Conservation (phyloP, 2,888 invertebrate species). For the Hoplodrina ambigua region DNA sequence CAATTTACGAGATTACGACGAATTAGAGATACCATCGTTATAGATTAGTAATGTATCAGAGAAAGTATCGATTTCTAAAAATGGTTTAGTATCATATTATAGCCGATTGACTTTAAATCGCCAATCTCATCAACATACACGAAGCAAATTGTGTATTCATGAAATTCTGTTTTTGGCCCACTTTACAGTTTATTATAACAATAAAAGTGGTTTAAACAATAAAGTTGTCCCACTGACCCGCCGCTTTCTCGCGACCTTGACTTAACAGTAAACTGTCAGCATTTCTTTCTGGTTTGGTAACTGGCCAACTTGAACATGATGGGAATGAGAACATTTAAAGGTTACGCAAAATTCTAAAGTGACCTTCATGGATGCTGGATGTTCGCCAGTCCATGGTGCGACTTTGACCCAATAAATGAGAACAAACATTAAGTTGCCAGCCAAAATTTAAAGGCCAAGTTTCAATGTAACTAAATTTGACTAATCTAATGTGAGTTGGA, state of each 20-base stretch:
- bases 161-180: slow-evolving; percentile 52
- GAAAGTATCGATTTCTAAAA: slow-evolving; percentile 12
- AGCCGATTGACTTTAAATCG: slow-evolving; percentile 25
- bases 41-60: not conserved
- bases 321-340: slow-evolving; percentile 54
- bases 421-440: slow-evolving; percentile 48
- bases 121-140: slow-evolving; percentile 35
- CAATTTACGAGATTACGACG: too few species aligned
- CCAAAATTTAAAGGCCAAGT: slow-evolving; percentile 49
- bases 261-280: slow-evolving; percentile 54
- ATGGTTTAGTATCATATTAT: not conserved
- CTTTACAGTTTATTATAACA: slow-evolving; percentile 50
- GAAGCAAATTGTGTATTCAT: slow-evolving; percentile 48
- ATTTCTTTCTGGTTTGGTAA: slow-evolving; percentile 66
- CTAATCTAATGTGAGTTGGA: slow-evolving; percentile 8
- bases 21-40: not conserved
- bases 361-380: slow-evolving; percentile 70
- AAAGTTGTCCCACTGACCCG: slow-evolving; percentile 61
- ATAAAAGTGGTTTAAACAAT: slow-evolving; percentile 56
- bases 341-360: slow-evolving; percentile 58
- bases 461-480: slow-evolving; percentile 21
- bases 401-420: slow-evolving; percentile 69
- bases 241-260: slow-evolving; percentile 69
- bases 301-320: slow-evolving; percentile 67
- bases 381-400: slow-evolving; percentile 67